Evolutionary conservation across 2,797 vertebrate genomes (phyloP), one percentile per base, ranked within the genome.

Genomic region (Hyperoplus immaculatus): DNA sequence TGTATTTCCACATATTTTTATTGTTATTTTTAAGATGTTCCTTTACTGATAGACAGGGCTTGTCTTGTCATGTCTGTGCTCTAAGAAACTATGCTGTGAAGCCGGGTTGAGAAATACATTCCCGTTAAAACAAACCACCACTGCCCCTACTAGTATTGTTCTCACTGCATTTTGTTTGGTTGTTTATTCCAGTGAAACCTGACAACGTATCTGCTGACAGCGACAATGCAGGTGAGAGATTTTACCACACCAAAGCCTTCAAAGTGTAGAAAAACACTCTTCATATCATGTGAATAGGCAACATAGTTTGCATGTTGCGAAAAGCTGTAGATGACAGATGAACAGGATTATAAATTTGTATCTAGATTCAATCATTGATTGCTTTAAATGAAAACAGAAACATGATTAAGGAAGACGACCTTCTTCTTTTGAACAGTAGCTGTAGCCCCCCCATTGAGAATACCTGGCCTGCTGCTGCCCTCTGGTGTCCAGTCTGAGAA

Each of bases 381-480:
- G 49, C 69, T 58, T 67, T 29, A 29, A 29, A 29, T 29, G 29
- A 42, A 67, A 82, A 56, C n/a, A 45, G 43, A 18, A 38, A 36
- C 50, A 6, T 54, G 38, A 67, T 4, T 83, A 66, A 89, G 3
- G 9, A 58, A 21, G 39, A 13, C 43, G 63, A 1, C 29, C 29
- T 54, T 68, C 6, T 74, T n/a, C 78, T 0, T 89, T 46, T 64
- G 78, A 15, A 9, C 64, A 21, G 38, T 76, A 83, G 96, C 93
- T 13, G 93, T 93, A 87, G 92, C 83, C 50, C 95, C 96, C 91
- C 95, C 94, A 84, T 91, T 90, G 46, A 96, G 96, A 82, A 95
- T 86, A 67, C 97, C 98, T 58, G 95, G 84, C 78, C 88, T 99
- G 81, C 89, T 99, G 91, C 93, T 97, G 87, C 97, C 97, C 87